Conservation (phyloP, 2,797 vertebrate genomes). For the Cirrhinus mrigala region DNA sequence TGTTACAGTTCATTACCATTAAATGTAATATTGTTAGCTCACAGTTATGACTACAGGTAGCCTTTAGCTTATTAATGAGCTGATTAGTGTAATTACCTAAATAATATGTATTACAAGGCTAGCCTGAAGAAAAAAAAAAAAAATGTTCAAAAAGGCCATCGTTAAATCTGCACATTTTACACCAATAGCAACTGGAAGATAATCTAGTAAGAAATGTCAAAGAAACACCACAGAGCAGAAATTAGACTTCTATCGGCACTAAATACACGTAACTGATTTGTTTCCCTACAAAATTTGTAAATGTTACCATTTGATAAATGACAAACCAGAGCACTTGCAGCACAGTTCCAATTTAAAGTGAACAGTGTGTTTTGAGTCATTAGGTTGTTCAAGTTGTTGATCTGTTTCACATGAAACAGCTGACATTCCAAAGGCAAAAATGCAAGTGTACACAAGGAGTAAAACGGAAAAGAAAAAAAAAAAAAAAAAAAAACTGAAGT, state of each 20-base stretch:
- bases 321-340: constrained; percentile 74
- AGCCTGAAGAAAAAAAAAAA: not conserved
- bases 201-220: constrained; percentile 13
- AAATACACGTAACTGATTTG: constrained; percentile 10
- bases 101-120: not conserved
- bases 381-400: constrained; percentile 74
- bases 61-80: constrained; percentile 11
- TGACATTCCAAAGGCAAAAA: constrained; percentile 94
- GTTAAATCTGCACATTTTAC: constrained; percentile 25
- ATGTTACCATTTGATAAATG: constrained; percentile 83
- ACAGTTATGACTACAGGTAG: constrained; percentile 7
- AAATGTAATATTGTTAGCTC: constrained; percentile 20
- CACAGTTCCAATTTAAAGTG: constrained; percentile 14
- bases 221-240: constrained; percentile 3
- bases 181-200: constrained; percentile 6
- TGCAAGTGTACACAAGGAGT: constrained; percentile 46
- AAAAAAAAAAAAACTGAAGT: constrained; percentile 66
- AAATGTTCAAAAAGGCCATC: not conserved
- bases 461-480: constrained; percentile 52
- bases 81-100: not conserved
- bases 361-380: constrained; percentile 42
- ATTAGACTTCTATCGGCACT: not conserved
- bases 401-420: constrained; percentile 87
- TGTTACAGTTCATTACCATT: not conserved
- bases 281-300: constrained; percentile 41